phyloP scores from a whole-genome alignment of 1,140 invertebrate species.

The Eumeta japonica region DNA sequence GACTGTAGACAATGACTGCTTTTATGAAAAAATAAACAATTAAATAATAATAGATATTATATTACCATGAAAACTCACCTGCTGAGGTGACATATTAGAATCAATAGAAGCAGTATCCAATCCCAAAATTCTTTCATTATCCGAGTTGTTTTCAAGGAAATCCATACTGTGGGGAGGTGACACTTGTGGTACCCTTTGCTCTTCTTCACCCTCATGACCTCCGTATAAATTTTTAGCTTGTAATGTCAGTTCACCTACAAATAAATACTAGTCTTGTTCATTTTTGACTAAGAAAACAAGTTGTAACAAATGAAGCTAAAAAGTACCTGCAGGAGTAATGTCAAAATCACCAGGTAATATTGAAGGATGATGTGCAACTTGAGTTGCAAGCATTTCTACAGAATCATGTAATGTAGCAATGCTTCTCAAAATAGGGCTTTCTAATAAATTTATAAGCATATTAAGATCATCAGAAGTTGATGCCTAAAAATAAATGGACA shows the following conservation, averaged over 20 bases:
- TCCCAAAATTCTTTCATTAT: conserved; percentile 86
- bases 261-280: conserved; percentile 11
- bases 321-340: conserved; percentile 71
- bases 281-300: neutral
- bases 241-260: conserved; percentile 61
- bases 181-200: conserved; percentile 62
- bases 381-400: conserved; percentile 74
- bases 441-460: conserved; percentile 81
- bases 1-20: conserved; percentile 26
- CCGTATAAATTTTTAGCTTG: conserved; percentile 58
- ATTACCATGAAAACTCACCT: conserved; percentile 28
- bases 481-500: conserved; percentile 51
- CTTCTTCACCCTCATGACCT: conserved; percentile 55
- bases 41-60: no score
- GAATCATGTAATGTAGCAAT: conserved; percentile 92
- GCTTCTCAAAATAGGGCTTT: conserved; percentile 89
- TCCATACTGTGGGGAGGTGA: conserved; percentile 58
- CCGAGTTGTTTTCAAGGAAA: conserved; percentile 37
- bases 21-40: no score
- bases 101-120: conserved; percentile 84
- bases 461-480: conserved; percentile 83
- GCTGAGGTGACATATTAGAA: conserved; percentile 82
- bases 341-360: conserved; percentile 91
- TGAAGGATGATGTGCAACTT: conserved; percentile 84
- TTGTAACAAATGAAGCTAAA: conserved; percentile 9